phyloP scores from a whole-genome alignment of 2,797 vertebrate genomes.

The Ptychadena robeensis region DNA sequence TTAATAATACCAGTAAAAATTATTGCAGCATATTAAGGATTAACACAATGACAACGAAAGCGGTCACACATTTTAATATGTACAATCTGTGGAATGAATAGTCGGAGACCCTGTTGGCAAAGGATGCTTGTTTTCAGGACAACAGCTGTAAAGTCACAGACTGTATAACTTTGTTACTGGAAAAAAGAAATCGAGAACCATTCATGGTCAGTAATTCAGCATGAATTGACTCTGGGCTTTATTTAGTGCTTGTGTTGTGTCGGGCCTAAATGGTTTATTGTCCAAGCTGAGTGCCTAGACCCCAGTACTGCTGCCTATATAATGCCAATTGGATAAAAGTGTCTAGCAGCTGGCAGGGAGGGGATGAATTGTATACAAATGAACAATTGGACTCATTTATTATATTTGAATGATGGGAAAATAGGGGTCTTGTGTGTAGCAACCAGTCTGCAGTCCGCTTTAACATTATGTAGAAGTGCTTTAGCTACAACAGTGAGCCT shows the following conservation, averaged over 20 bases:
- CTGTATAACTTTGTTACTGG: not conserved
- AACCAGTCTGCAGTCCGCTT: not conserved
- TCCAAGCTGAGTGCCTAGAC: not conserved
- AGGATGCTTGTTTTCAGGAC: not conserved
- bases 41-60: not conserved
- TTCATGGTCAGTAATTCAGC: not conserved
- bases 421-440: not conserved
- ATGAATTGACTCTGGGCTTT: not conserved
- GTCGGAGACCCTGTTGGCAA: not conserved
- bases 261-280: not conserved
- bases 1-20: constrained; percentile 32
- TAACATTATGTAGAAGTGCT: not conserved
- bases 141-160: constrained; percentile 2
- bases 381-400: not conserved
- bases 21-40: constrained; percentile 1
- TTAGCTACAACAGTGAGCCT: not conserved
- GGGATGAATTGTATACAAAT: not conserved
- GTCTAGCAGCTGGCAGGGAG: not conserved
- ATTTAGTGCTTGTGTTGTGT: not conserved
- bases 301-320: not conserved
- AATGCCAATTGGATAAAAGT: not conserved
- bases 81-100: not conserved
- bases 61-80: not conserved
- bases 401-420: not conserved
- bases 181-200: not conserved